Conservation (phyloP, 2,888 invertebrate genomes). For the Drosophila ustulata region DNA sequence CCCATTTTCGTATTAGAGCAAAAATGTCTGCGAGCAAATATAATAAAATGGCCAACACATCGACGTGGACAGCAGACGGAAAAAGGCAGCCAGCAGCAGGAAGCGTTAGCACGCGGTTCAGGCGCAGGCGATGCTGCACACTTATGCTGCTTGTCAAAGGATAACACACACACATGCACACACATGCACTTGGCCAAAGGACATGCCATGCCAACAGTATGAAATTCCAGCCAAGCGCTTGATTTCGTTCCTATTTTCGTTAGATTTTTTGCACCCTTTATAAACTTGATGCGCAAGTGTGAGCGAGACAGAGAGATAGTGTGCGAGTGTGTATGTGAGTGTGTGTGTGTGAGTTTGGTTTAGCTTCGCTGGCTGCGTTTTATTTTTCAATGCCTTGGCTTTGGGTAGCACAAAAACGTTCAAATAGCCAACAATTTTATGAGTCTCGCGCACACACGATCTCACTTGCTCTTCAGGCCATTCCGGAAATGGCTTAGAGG, state of each 20-base stretch:
- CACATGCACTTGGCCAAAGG: conserved; percentile 28
- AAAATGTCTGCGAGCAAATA: conserved; percentile 82
- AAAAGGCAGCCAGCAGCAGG: conserved; percentile 5
- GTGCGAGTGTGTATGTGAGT: conserved; percentile 9
- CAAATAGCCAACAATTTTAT: conserved; percentile 80
- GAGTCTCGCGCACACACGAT: conserved; percentile 60
- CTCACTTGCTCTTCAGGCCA: conserved; percentile 40
- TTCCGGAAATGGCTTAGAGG: conserved; percentile 59
- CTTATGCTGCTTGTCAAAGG: conserved; percentile 74
- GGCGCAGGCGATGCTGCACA: conserved; percentile 51
- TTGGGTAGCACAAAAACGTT: conserved; percentile 74
- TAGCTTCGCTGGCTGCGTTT: conserved; percentile 66
- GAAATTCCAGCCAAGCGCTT: conserved; percentile 78
- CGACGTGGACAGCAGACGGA: conserved; percentile 46
- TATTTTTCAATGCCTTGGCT: conserved; percentile 74
- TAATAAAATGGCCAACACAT: conserved; percentile 79
- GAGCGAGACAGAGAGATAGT: background rate
- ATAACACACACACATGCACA: conserved; percentile 59
- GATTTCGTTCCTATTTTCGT: conserved; percentile 69
- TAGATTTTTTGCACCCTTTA: conserved; percentile 52
- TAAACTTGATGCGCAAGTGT: conserved; percentile 12
- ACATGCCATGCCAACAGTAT: conserved; percentile 71
- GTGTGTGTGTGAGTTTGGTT: conserved; percentile 39
- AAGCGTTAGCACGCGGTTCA: conserved; percentile 36
- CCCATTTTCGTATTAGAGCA: conserved; percentile 82